Percentiles rank a stretch among this genome's conserved stretches.
These are phyloP conservation scores for Cyclura pinguis DNA, from an alignment of 2,797 vertebrate genomes.

Conservation along the genomic window DNA sequence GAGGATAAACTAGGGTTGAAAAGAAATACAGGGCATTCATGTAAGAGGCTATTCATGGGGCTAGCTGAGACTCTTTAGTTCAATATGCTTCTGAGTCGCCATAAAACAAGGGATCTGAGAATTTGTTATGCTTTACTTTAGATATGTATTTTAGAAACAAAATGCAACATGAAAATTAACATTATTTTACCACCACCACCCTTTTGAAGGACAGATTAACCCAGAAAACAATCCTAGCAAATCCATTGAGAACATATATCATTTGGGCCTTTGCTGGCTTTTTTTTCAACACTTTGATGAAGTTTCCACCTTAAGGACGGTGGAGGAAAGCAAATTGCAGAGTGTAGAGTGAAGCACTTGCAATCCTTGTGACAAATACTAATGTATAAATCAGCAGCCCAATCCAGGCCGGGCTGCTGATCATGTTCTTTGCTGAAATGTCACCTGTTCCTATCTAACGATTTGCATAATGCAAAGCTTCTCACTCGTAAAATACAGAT, in stretches of 20 bases:
- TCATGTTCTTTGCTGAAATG: constrained; percentile 97
- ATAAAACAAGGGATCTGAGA: neutral
- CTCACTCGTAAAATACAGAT: constrained; percentile 99
- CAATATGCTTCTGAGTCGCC: neutral
- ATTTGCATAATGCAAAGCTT: constrained; percentile 99
- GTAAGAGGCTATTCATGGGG: neutral
- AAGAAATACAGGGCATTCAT: neutral
- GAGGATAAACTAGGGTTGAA: neutral
- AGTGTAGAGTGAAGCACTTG: constrained; percentile 86
- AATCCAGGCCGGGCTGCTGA: constrained; percentile 92
- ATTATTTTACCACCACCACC: neutral
- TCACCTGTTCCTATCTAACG: constrained; percentile 99
- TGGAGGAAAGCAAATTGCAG: constrained; percentile 76
- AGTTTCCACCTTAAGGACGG: constrained; percentile 89
- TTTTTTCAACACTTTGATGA: constrained; percentile 58
- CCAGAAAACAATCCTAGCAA: neutral
- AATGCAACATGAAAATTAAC: neutral
- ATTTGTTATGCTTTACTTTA: neutral
- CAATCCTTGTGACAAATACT: constrained; percentile 96
- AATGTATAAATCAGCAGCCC: constrained; percentile 98
- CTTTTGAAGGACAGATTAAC: neutral
- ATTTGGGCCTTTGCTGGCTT: neutral
- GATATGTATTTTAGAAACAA: constrained; percentile 12
- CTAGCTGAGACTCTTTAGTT: neutral
- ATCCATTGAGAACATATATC: neutral